Evolutionary conservation across 2,113 vertebrate genomes (phyloP).

Genomic region (Tragulus kanchil): DNA sequence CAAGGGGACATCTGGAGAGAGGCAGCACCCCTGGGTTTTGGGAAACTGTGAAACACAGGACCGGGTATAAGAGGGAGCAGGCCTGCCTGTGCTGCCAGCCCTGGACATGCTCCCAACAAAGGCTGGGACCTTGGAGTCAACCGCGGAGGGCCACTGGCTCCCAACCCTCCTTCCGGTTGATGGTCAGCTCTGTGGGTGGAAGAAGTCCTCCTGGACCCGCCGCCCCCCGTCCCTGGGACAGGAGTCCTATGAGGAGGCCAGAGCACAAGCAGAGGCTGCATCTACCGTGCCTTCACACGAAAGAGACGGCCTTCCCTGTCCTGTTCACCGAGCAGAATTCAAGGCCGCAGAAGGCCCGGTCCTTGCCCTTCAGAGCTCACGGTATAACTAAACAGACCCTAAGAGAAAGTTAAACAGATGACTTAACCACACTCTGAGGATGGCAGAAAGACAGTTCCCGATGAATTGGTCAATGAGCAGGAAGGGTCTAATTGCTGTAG

Average conservation of each 20-base stretch:
- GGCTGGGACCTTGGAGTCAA: background rate
- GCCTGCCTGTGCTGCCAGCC: no score
- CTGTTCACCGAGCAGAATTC: background rate
- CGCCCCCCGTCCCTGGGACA: background rate
- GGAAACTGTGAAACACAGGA: background rate
- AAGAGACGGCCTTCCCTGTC: background rate
- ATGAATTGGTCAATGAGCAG: background rate
- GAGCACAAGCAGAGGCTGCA: background rate
- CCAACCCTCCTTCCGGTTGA: background rate
- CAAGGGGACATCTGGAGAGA: background rate
- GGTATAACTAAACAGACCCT: background rate
- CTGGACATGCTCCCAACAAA: background rate
- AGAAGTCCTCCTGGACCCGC: background rate
- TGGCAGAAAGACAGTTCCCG: background rate
- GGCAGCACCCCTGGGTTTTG: background rate
- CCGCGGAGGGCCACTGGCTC: background rate
- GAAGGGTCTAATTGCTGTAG: background rate
- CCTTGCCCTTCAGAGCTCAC: background rate
- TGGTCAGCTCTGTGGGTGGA: background rate
- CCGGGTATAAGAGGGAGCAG: rapidly evolving
- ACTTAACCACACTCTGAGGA: background rate
- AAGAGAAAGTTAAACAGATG: background rate
- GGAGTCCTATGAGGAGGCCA: background rate
- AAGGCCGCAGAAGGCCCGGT: background rate
- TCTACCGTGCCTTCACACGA: background rate